These are phyloP conservation scores for Gymnothorax reevesii DNA, from an alignment of 2,797 vertebrate species.

Conservation along the genomic window DNA sequence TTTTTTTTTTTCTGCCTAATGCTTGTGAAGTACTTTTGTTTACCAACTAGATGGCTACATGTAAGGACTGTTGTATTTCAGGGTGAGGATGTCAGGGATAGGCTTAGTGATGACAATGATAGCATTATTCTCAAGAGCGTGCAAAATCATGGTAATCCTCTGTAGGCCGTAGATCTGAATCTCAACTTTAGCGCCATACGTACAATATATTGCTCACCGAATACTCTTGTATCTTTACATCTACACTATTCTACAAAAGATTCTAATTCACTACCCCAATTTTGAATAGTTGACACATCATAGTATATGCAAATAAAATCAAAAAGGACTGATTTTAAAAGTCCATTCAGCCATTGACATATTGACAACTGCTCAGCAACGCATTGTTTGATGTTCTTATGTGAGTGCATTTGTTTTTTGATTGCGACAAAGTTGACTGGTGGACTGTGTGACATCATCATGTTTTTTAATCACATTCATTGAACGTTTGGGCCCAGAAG, in stretches of 20 bases:
- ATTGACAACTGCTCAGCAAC: too few species aligned
- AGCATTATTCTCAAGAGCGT: slow-evolving; percentile 7
- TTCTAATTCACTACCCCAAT: not conserved
- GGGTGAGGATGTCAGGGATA: slow-evolving; percentile 25
- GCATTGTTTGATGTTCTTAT: too few species aligned
- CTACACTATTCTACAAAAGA: not conserved
- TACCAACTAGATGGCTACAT: slow-evolving; percentile 6
- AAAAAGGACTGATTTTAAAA: too few species aligned
- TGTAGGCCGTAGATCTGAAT: not conserved
- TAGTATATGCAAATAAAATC: too few species aligned
- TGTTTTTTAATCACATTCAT: too few species aligned
- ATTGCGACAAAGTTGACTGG: too few species aligned
- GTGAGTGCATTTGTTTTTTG: too few species aligned
- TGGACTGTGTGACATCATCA: too few species aligned
- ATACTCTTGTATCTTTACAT: not conserved
- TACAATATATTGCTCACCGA: not conserved
- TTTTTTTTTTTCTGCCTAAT: not conserved
- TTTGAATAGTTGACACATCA: too few species aligned
- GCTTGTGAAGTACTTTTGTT: not conserved
- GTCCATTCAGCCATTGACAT: too few species aligned
- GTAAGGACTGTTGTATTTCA: not conserved
- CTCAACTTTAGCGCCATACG: not conserved
- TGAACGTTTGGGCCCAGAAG: too few species aligned
- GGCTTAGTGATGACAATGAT: not conserved
- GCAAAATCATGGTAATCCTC: not conserved